phyloP scores from a whole-genome alignment of 2,113 vertebrate genomes.

The Bujurquina vittata region DNA sequence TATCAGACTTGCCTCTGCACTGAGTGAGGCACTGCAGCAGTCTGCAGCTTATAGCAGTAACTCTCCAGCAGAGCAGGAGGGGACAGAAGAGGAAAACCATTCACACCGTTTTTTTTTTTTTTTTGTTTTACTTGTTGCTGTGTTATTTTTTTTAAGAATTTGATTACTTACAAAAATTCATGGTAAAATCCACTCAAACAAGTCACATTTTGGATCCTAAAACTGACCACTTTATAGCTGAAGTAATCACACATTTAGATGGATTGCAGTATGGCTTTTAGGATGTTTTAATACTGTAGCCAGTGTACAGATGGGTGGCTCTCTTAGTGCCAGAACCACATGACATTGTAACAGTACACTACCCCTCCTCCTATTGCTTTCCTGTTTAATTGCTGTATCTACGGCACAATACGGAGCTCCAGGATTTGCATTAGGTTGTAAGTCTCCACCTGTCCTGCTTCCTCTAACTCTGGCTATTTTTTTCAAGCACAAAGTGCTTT shows the following conservation, averaged over 20 bases:
- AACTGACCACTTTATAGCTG: neutral
- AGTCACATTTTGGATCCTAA: neutral
- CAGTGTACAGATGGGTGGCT: conserved; percentile 23
- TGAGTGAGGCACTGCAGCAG: conserved; percentile 52
- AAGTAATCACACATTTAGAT: conserved; percentile 1
- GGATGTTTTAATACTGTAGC: conserved; percentile 32
- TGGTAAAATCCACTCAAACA: neutral
- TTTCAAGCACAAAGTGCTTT: conserved; percentile 24
- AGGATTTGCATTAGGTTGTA: conserved; percentile 59
- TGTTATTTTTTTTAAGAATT: neutral
- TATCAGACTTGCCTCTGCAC: conserved; percentile 48
- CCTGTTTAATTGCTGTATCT: conserved; percentile 51
- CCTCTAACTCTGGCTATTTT: neutral
- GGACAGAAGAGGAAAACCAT: neutral
- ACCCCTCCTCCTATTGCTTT: conserved; percentile 26
- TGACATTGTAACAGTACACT: conserved; percentile 16
- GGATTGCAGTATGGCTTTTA: conserved; percentile 14
- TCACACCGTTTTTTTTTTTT: neutral
- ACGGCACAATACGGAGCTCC: conserved; percentile 51
- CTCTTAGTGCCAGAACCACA: neutral
- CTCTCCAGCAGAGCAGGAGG: neutral
- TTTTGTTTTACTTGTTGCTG: neutral
- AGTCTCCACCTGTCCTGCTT: conserved; percentile 1
- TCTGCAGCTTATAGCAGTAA: conserved; percentile 32
- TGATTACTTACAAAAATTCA: neutral